Evolutionary conservation across 2,797 vertebrate genomes (phyloP).

Genomic region (Trematomus bernacchii): DNA sequence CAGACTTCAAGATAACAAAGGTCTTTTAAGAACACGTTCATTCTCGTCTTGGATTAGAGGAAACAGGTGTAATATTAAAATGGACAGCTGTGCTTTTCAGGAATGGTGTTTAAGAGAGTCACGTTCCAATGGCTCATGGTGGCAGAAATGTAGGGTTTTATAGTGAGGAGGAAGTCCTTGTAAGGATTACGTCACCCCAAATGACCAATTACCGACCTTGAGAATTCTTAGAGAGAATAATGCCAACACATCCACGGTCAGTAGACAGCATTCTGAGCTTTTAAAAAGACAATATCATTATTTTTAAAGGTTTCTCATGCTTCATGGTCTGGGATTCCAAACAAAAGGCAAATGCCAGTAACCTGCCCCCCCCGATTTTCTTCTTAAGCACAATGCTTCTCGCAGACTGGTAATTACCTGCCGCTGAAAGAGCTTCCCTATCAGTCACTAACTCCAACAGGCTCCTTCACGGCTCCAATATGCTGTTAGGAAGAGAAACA

Average conservation of each 20-base stretch:
- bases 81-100: constrained; percentile 2
- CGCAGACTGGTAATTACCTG: constrained; percentile 57
- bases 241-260: not conserved
- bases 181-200: too few relatives aligned
- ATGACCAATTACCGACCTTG: too few relatives aligned
- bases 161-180: too few relatives aligned
- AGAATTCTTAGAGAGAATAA: too few relatives aligned
- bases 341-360: constrained; percentile 14
- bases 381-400: constrained; percentile 56
- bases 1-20: not conserved
- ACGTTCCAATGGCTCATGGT: not conserved
- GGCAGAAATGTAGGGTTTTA: not conserved
- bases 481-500: constrained; percentile 62
- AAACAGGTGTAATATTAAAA: constrained; percentile 8
- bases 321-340: not conserved
- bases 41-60: not conserved
- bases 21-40: not conserved
- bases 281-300: not conserved
- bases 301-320: not conserved
- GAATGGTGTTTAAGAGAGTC: not conserved
- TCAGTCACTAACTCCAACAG: constrained; percentile 32
- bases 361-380: not conserved
- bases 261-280: not conserved
- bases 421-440: constrained; percentile 36
- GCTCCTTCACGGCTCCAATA: constrained; percentile 56